Evolutionary conservation across 2,797 vertebrate species (phyloP), one percentile per base, ranked within the genome.

Genomic region (Danionella dracula): DNA sequence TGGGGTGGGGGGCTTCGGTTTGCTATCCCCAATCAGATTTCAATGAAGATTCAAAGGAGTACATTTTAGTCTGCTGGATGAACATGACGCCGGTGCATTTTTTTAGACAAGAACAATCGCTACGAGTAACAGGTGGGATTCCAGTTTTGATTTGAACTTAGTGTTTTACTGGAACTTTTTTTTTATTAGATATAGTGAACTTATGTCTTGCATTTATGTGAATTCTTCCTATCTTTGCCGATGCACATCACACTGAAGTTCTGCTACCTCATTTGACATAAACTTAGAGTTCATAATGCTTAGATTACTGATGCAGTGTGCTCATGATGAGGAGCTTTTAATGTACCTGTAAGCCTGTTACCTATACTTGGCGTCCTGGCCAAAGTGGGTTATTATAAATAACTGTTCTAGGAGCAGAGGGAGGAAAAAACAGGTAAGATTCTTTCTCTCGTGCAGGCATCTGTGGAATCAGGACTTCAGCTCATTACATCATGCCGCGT

Each of bases 311-410:
- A 80, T 66, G 48, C 35, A 46, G 45, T 50, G 74, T 62, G 72
- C 75, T 48, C 76, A 75, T 68, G 77, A 81, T 64, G 48, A 63
- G 74, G 84, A 83, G 83, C 82, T 77, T 84, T 72, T 80, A 81
- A 82, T 84, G 79, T 82, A 84, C 82, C 85, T 88, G 84, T 88
- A 89, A 89, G 88, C 87, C 79, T 82, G 86, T 90, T 90, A 90
- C 87, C 86, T 89, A 88, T 89, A 90, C 84, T 82, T 83, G 76
- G 80, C 72, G 78, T 86, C 82, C 87, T 82, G 86, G 85, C 85
- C 86, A 85, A 88, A 89, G 88, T 87, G 86, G 88, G 86, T 89
- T 88, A 87, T 87, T 89, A 90, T 89, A 89, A 88, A 90, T 89
- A 89, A 90, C 87, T 86, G 83, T 85, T 83, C 80, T 85, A 85